A percentile compares a stretch with the other conserved stretches of the same genome.
phyloP scores from a whole-genome alignment of 2,888 invertebrate genomes.

The Apamea epomidion region DNA sequence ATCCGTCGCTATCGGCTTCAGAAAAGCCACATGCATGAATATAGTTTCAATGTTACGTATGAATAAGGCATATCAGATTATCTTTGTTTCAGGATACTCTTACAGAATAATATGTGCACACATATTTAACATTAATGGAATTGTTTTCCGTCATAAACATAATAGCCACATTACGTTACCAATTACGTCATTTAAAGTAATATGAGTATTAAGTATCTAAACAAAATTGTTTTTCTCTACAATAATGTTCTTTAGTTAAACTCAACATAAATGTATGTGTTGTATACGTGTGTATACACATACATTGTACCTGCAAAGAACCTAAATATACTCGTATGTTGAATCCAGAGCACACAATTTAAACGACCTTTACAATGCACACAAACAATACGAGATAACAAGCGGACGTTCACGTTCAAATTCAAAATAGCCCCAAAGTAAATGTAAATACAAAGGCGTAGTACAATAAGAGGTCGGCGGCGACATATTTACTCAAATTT shows the following conservation, averaged over 20 bases:
- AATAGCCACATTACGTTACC: conserved; percentile 14
- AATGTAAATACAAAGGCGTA: conserved; percentile 80
- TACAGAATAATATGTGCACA: conserved; percentile 44
- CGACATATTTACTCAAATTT: conserved; percentile 87
- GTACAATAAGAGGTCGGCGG: conserved; percentile 80
- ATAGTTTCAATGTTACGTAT: conserved; percentile 68
- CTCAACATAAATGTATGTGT: conserved; percentile 7
- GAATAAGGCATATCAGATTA: conserved; percentile 62
- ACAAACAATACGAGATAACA: conserved; percentile 76
- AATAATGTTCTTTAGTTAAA: conserved; percentile 1
- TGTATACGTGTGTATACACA: not conserved
- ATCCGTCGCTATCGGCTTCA: conserved; percentile 83
- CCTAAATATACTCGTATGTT: conserved; percentile 33
- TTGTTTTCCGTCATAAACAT: conserved; percentile 25
- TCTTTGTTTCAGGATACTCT: conserved; percentile 51
- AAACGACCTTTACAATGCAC: conserved; percentile 70
- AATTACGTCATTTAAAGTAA: conserved; percentile 4
- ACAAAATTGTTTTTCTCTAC: conserved; percentile 9
- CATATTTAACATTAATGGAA: conserved; percentile 50
- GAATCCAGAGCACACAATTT: conserved; percentile 66
- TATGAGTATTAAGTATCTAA: conserved; percentile 6
- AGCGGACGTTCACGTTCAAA: conserved; percentile 74
- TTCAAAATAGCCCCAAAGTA: conserved; percentile 78
- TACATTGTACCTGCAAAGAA: not conserved
- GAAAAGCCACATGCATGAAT: conserved; percentile 76